Percentiles rank a stretch among this genome's conserved stretches.
Conservation (phyloP, 92 coral and sea anemone genomes). For the Montipora capitata region DNA sequence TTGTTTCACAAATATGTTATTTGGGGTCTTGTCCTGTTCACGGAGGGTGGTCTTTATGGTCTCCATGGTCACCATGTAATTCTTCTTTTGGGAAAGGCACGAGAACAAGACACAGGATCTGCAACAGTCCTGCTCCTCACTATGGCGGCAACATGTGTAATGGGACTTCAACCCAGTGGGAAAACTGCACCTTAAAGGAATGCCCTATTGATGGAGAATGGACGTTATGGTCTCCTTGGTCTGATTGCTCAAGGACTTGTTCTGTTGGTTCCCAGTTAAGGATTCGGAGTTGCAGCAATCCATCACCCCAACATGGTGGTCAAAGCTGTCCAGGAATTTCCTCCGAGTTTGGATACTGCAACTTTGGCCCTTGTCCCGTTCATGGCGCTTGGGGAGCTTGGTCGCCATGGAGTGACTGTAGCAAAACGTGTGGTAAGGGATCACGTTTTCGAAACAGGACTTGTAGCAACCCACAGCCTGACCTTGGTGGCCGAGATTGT, state of each 20-base stretch:
- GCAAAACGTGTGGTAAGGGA: slow-evolving; percentile 82
- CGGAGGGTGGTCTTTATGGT: slow-evolving; percentile 89
- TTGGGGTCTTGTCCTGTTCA: slow-evolving; percentile 82
- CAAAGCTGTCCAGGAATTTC: slow-evolving; percentile 79
- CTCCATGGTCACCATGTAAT: slow-evolving; percentile 84
- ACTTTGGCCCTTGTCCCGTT: slow-evolving; percentile 75
- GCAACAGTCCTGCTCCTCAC: slow-evolving; percentile 68
- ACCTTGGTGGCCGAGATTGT: slow-evolving; percentile 82
- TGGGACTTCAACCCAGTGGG: slow-evolving; percentile 63
- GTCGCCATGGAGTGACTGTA: slow-evolving; percentile 87
- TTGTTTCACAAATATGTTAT: slow-evolving; percentile 75
- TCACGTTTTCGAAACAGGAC: slow-evolving; percentile 67
- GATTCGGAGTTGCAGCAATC: slow-evolving; percentile 73
- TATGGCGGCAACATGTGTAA: slow-evolving; percentile 74
- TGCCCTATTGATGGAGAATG: slow-evolving; percentile 86
- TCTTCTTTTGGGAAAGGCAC: slow-evolving; percentile 80
- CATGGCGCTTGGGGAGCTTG: slow-evolving; percentile 89
- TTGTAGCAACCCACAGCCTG: slow-evolving; percentile 72
- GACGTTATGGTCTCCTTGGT: slow-evolving; percentile 88
- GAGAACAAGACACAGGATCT: slow-evolving; percentile 71
- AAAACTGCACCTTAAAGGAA: slow-evolving; percentile 66
- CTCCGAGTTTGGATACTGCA: slow-evolving; percentile 71
- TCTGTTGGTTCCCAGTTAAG: slow-evolving; percentile 73
- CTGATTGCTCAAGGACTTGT: slow-evolving; percentile 81
- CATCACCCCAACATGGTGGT: slow-evolving; percentile 75